Evolutionary conservation across 2,888 invertebrate genomes (phyloP).

Genomic region (Lasioglossum pauxillum): DNA sequence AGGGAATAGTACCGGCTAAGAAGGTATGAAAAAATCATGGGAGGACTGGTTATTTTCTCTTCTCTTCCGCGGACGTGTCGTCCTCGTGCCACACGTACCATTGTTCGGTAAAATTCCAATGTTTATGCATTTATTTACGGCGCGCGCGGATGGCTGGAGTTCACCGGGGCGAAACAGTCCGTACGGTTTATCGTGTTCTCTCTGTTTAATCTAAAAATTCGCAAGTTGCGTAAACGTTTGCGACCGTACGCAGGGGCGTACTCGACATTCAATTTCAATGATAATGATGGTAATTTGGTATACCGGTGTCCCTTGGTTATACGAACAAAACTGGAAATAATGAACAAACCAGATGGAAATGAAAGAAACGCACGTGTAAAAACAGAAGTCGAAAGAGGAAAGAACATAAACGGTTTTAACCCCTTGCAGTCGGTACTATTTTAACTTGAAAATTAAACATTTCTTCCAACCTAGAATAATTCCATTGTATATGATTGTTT

Average conservation of each 20-base stretch:
- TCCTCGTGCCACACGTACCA: not conserved
- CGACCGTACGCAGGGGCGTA: not conserved
- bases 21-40: slow-evolving; percentile 39
- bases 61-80: not conserved
- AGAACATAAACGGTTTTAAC: not conserved
- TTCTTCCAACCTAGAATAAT: no score
- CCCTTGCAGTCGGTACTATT: no score
- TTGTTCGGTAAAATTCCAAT: slow-evolving; percentile 8
- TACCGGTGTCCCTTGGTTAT: no score
- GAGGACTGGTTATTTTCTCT: slow-evolving; percentile 19
- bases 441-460: no score
- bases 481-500: no score
- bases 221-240: not conserved
- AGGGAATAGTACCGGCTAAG: slow-evolving; percentile 26
- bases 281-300: not conserved
- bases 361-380: not conserved
- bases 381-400: not conserved
- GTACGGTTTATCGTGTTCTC: not conserved
- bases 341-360: not conserved
- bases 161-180: not conserved
- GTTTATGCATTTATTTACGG: slow-evolving; percentile 11
- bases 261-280: not conserved
- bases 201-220: not conserved
- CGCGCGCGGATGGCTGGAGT: not conserved
- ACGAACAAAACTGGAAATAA: not conserved